Evolutionary conservation across 2,888 invertebrate species (phyloP).

Genomic region (Drosophila peninsularis): DNA sequence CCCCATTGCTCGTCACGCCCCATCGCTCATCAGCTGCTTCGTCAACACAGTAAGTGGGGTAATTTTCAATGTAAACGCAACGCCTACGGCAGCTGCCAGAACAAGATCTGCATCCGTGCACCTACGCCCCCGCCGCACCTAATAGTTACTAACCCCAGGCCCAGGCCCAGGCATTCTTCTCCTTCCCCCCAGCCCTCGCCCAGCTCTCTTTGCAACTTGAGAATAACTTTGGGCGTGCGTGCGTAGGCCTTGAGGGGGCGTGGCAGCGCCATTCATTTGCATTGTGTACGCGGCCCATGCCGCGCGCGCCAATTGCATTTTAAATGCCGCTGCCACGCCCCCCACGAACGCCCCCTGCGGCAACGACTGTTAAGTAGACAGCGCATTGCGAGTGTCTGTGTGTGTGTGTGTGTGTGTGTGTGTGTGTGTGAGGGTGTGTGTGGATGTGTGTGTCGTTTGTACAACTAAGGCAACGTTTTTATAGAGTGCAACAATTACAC

Average conservation of each 20-base stretch:
- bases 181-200: not conserved
- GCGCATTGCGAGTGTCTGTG: slow-evolving; percentile 16
- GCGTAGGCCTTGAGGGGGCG: slow-evolving; percentile 65
- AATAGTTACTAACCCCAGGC: not conserved
- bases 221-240: slow-evolving; percentile 40
- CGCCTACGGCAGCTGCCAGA: slow-evolving; percentile 69
- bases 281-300: slow-evolving; percentile 46
- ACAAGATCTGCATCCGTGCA: slow-evolving; percentile 23
- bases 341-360: slow-evolving; percentile 54
- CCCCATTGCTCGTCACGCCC: not conserved
- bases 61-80: slow-evolving; percentile 79
- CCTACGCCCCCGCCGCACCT: not conserved
- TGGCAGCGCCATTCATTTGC: slow-evolving; percentile 65
- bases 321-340: slow-evolving; percentile 68
- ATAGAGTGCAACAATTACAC: slow-evolving; percentile 58
- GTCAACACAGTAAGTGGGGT: slow-evolving; percentile 77
- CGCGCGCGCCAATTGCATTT: slow-evolving; percentile 68
- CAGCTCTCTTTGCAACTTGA: slow-evolving; percentile 30
- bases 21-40: slow-evolving; percentile 45
- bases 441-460: slow-evolving; percentile 34
- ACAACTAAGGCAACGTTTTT: slow-evolving; percentile 64
- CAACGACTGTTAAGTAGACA: slow-evolving; percentile 50
- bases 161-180: no score
- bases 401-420: slow-evolving; percentile 5
- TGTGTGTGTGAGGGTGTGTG: slow-evolving; percentile 6